phyloP scores from a whole-genome alignment of 2,113 vertebrate genomes.

The Pagrus major region DNA sequence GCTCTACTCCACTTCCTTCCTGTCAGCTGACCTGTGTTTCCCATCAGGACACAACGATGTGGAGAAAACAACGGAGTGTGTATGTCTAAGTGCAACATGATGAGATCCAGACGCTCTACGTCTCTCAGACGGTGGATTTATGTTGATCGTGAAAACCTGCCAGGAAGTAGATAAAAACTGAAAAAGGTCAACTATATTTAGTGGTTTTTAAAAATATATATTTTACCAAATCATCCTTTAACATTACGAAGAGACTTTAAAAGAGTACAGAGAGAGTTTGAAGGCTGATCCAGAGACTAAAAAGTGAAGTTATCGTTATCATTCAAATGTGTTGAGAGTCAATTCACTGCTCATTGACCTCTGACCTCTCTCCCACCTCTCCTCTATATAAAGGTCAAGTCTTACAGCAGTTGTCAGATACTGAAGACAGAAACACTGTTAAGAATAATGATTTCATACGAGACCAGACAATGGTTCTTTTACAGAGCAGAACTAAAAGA shows the following conservation, averaged over 20 bases:
- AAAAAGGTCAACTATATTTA: too few relatives aligned
- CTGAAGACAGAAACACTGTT: not conserved
- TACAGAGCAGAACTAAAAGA: not conserved
- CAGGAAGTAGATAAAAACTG: not conserved
- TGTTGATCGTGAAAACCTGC: too few relatives aligned
- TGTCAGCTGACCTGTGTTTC: slow-evolving; percentile 50
- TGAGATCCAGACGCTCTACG: not conserved
- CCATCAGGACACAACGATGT: not conserved
- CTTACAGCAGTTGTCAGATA: not conserved
- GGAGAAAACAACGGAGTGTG: not conserved
- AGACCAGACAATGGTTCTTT: not conserved
- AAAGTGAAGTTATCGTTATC: not conserved
- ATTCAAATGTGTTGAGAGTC: not conserved
- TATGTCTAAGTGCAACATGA: not conserved
- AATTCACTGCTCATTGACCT: slow-evolving; percentile 27
- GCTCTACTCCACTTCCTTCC: slow-evolving; percentile 67
- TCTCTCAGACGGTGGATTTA: too few relatives aligned
- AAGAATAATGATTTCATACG: not conserved
- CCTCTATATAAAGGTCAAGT: slow-evolving; percentile 28
- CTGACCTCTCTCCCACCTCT: slow-evolving; percentile 10
- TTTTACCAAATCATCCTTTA: not conserved
- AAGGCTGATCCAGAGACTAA: not conserved
- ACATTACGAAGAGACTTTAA: not conserved
- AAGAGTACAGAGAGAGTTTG: not conserved
- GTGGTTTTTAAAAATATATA: too few relatives aligned